A percentile compares a stretch with the other conserved stretches of the same genome.
These are phyloP conservation scores for Chymomyza caudatula DNA, from an alignment of 2,888 invertebrate genomes.

Conservation along the genomic window DNA sequence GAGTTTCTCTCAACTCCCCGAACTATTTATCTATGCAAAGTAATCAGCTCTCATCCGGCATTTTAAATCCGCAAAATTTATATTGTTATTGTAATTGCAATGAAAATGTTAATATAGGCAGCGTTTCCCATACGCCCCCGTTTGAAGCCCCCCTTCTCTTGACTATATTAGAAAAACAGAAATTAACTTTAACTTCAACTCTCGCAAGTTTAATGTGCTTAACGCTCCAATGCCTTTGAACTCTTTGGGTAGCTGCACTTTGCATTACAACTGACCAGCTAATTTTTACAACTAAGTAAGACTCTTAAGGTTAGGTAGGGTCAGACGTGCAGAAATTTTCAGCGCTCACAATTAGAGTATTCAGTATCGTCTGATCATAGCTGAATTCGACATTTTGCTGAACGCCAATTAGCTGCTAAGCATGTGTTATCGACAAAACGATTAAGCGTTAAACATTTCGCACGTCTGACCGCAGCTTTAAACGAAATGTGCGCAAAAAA, in stretches of 20 bases:
- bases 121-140: slow-evolving; percentile 6
- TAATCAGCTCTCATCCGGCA: slow-evolving; percentile 24
- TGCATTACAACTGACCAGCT: slow-evolving; percentile 21
- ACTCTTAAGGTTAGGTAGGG: too few species aligned
- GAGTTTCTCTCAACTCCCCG: slow-evolving; percentile 40
- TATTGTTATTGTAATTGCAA: slow-evolving; percentile 45
- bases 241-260: slow-evolving; percentile 30
- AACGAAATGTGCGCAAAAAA: neutral
- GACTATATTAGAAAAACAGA: neutral
- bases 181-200: neutral
- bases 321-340: too few species aligned
- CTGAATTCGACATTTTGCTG: neutral
- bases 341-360: too few species aligned
- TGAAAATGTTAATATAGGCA: neutral
- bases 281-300: neutral
- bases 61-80: slow-evolving; percentile 51
- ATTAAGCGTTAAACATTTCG: neutral
- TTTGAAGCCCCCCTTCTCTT: slow-evolving; percentile 2
- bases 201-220: slow-evolving; percentile 25
- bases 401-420: neutral
- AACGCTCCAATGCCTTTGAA: slow-evolving; percentile 56
- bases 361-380: too few species aligned
- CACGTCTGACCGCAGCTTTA: neutral
- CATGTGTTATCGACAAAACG: too few species aligned
- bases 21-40: slow-evolving; percentile 65